phyloP scores from a whole-genome alignment of 2,888 invertebrate species.

The Eugnorisma glareosa region DNA sequence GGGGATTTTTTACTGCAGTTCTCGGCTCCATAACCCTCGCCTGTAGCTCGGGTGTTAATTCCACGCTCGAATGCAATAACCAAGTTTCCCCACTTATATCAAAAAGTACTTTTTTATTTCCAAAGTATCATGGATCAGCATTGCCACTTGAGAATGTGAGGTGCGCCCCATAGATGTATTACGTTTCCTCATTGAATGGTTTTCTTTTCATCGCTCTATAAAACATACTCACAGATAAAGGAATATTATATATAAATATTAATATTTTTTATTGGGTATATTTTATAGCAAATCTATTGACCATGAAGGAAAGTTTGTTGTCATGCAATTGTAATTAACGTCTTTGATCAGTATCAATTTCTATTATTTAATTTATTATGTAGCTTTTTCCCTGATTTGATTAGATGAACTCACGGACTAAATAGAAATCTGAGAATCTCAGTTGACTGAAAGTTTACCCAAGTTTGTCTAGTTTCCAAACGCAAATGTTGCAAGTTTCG shows the following conservation, averaged over 20 bases:
- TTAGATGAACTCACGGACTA: neutral
- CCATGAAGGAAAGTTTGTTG: neutral
- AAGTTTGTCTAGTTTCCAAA: neutral
- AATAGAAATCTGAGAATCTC: neutral
- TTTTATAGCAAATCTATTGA: no score
- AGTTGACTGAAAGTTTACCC: neutral
- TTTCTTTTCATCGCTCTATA: slow-evolving; percentile 24
- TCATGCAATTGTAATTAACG: neutral
- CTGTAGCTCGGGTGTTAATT: no score
- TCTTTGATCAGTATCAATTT: neutral
- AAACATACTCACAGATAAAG: neutral
- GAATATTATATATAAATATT: no score
- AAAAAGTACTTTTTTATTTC: no score
- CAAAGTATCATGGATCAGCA: neutral
- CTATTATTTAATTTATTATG: neutral
- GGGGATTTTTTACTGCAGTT: no score
- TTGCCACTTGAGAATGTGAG: slow-evolving; percentile 4
- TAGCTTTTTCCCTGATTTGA: neutral
- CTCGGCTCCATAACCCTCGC: no score
- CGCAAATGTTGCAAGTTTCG: neutral
- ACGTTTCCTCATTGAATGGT: slow-evolving; percentile 11
- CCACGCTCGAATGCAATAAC: no score
- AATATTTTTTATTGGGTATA: no score
- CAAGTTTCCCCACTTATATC: no score
- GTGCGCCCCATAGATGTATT: slow-evolving; percentile 9